Conservation (phyloP, 2,113 vertebrate genomes). For the Coreoperca whiteheadi region DNA sequence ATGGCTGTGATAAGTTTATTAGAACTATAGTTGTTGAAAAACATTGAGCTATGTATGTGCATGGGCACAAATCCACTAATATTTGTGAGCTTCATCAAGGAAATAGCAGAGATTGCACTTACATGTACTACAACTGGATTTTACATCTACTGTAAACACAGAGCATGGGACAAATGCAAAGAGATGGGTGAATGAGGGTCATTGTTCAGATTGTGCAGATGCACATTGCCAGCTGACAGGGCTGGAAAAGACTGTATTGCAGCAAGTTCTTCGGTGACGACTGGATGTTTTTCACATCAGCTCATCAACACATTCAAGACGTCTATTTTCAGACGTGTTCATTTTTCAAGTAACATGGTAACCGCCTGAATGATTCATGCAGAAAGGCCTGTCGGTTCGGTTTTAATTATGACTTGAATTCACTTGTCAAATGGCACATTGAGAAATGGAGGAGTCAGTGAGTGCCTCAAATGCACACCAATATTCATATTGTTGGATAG, state of each 20-base stretch:
- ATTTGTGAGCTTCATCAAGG: background rate
- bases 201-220: conserved; percentile 35
- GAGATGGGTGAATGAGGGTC: conserved; percentile 29
- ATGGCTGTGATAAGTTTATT: background rate
- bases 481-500: background rate
- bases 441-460: conserved; percentile 13
- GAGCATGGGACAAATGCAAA: background rate
- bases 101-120: background rate
- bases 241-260: conserved; percentile 1
- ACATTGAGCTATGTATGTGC: background rate
- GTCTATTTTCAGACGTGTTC: conserved; percentile 57
- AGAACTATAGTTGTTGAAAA: background rate
- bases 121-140: background rate
- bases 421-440: conserved; percentile 14
- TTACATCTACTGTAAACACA: conserved; percentile 2
- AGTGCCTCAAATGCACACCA: background rate
- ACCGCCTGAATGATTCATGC: conserved; percentile 43
- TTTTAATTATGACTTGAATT: conserved; percentile 44
- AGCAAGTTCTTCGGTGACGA: conserved; percentile 31
- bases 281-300: conserved; percentile 56
- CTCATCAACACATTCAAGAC: conserved; percentile 56
- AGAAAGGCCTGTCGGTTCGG: conserved; percentile 13
- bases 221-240: background rate
- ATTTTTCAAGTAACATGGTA: conserved; percentile 33
- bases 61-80: background rate